Evolutionary conservation across 2,797 vertebrate genomes (phyloP), one percentile per base, ranked within the genome.

Genomic region (Rachycentron canadum): DNA sequence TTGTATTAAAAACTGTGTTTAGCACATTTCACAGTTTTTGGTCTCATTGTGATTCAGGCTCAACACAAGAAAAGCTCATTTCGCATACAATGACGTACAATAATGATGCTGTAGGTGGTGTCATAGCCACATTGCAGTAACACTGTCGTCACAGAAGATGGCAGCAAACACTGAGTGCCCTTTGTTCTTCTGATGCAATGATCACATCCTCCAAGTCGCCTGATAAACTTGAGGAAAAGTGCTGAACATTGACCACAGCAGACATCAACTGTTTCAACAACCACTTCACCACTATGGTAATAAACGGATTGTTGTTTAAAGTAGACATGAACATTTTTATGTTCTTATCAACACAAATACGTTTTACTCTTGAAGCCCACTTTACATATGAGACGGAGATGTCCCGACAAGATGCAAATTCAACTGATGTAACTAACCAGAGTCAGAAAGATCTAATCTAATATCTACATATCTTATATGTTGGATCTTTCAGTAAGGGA

Each of bases 141-240:
- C 19, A 34, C 14, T 59, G 19, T 71, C 76, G 4, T 26, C 17
- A 66, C 90, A 86, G 64, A 32, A 85, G 93, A 82, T 89, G 92
- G 92, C 86, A 88, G 88, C 79, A 93, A 56, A 76, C 28, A 7
- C 50, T 60, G 55, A 49, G 26, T 43, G 17, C 40, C 36, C 30
- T 52, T 68, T 50, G 14, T 55, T 77, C 13, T 12, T 26, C 50
- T 53, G 50, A 50, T 30, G 9, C 7, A 38, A 57, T 1, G 0
- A 34, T 45, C 36, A 13, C 13, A 40, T 49, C 0, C 49, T 64
- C 73, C 11, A 23, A 43, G 13, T 43, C 32, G 4, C 6, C 28
- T 40, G 11, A 80, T 5, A 72, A 62, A 69, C 13, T 12, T 1
- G 2, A 23, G 21, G 2, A 25, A 36, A 68, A 56, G 17, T 25